Percentiles rank a stretch among this genome's conserved stretches.
phyloP scores from a whole-genome alignment of 2,113 vertebrate species.

The Chauna torquata region DNA sequence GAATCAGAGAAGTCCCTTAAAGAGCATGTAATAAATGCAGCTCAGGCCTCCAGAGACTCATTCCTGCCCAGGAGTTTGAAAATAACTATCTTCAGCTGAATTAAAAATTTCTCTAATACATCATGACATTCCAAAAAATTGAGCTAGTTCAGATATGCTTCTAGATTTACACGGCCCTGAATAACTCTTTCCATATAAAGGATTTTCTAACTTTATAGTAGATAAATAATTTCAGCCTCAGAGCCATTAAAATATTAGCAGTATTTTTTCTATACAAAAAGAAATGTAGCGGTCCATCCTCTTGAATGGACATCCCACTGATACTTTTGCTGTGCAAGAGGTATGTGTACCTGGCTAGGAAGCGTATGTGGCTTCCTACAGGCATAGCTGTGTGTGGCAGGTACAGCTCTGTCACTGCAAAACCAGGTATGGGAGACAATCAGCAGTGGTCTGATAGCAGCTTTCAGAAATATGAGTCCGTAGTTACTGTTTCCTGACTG shows the following conservation, averaged over 20 bases:
- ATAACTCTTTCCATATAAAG: background rate
- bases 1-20: slow-evolving; percentile 29
- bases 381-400: background rate
- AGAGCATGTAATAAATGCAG: slow-evolving; percentile 36
- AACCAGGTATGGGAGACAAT: fast-evolving
- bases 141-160: background rate
- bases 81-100: slow-evolving; percentile 17
- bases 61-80: slow-evolving; percentile 20
- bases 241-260: background rate
- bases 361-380: background rate
- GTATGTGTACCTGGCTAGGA: no score
- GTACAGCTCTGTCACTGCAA: background rate
- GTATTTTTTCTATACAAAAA: background rate
- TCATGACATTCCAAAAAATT: background rate
- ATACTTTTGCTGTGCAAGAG: background rate
- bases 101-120: slow-evolving; percentile 11
- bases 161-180: background rate
- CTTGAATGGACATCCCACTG: background rate
- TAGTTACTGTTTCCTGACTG: no score
- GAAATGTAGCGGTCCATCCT: background rate
- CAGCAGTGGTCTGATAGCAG: background rate
- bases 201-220: background rate
- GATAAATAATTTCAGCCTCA: background rate
- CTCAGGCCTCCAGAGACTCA: slow-evolving; percentile 17
- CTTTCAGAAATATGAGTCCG: fast-evolving